Conservation (phyloP, 1,140 invertebrate genomes). For the Thaumatotibia leucotreta region DNA sequence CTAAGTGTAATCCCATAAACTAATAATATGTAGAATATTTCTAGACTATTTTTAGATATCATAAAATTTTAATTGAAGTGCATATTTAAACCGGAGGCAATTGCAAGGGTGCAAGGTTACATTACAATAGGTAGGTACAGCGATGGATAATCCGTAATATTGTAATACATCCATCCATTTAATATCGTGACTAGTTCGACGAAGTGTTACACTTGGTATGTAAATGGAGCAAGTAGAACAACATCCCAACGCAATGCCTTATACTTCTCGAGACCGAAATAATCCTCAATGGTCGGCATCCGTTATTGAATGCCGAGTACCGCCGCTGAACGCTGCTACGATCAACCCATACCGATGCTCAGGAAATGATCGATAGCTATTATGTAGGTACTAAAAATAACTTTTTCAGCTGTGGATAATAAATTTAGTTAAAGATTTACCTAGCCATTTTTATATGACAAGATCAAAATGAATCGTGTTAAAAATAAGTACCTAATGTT, state of each 20-base stretch:
- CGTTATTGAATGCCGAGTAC: conserved; percentile 55
- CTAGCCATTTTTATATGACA: not conserved
- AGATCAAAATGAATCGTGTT: not conserved
- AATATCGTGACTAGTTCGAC: too few species aligned
- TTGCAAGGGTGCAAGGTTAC: too few species aligned
- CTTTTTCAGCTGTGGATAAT: not conserved
- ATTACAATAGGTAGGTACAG: too few species aligned
- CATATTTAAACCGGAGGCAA: too few species aligned
- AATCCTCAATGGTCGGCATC: conserved; percentile 65
- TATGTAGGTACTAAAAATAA: conserved; percentile 38
- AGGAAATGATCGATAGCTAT: not conserved
- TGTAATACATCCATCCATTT: too few species aligned
- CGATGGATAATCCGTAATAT: too few species aligned
- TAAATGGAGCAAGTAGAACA: not conserved
- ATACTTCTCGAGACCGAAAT: conserved; percentile 68
- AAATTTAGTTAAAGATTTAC: not conserved
- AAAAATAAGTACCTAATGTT: too few species aligned
- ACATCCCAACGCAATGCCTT: conserved; percentile 18
- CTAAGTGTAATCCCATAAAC: too few species aligned
- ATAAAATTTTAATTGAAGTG: too few species aligned
- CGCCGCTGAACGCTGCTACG: conserved; percentile 24
- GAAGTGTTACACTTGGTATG: not conserved
- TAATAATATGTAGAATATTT: too few species aligned
- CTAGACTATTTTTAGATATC: too few species aligned
- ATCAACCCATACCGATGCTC: conserved; percentile 11